Evolutionary conservation across 2,113 vertebrate genomes (phyloP).

Genomic region (sheep (Ovis aries)): DNA sequence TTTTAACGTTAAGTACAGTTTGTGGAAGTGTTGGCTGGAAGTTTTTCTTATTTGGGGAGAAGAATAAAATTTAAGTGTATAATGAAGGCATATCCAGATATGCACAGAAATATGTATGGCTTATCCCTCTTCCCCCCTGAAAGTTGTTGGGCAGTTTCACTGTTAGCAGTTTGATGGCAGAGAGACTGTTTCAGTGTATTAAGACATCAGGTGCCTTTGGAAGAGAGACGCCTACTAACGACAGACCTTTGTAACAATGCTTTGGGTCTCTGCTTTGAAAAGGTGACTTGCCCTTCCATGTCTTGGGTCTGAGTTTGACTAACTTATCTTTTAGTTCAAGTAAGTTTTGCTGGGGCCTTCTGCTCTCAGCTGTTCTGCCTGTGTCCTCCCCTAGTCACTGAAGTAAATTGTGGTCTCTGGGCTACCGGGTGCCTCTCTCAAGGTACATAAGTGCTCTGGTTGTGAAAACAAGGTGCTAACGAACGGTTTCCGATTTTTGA

Average conservation of each 20-base stretch:
- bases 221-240: background rate
- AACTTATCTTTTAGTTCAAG: background rate
- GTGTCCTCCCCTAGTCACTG: background rate
- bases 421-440: background rate
- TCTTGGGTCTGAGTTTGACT: background rate
- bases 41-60: slow-evolving; percentile 84
- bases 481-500: slow-evolving; percentile 42
- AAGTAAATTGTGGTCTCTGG: background rate
- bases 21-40: slow-evolving; percentile 84
- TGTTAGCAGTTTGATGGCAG: slow-evolving; percentile 54
- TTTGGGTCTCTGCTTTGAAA: background rate
- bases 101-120: background rate
- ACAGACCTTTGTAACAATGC: background rate
- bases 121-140: background rate
- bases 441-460: slow-evolving; percentile 40
- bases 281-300: background rate
- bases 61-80: slow-evolving; percentile 74
- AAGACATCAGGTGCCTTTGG: slow-evolving; percentile 43
- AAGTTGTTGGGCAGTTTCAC: slow-evolving; percentile 44
- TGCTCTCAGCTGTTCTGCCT: background rate
- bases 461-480: slow-evolving; percentile 56
- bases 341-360: background rate
- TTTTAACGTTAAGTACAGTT: slow-evolving; percentile 88
- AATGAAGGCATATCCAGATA: slow-evolving; percentile 47
- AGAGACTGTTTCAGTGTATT: slow-evolving; percentile 37